Evolutionary conservation across 2,888 invertebrate genomes (phyloP).

Genomic region (Eristalis pertinax): DNA sequence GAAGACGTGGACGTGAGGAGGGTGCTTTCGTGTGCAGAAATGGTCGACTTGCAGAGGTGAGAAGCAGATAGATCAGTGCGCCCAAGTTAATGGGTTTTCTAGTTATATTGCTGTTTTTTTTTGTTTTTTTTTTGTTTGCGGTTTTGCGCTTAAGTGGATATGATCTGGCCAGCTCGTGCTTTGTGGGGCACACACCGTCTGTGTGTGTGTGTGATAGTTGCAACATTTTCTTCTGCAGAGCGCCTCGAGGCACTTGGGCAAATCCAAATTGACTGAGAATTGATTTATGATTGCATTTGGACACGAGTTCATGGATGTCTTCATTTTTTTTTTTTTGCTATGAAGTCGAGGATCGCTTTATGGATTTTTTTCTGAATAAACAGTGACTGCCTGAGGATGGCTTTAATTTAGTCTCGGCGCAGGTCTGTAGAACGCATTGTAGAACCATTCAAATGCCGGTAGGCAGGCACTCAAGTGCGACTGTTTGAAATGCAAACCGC

Average conservation of each 20-base stretch:
- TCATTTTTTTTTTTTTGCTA: too few species aligned
- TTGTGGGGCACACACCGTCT: not conserved
- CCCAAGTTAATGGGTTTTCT: slow-evolving; percentile 58
- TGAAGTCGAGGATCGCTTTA: too few species aligned
- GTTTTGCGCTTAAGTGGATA: slow-evolving; percentile 37
- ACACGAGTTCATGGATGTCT: too few species aligned
- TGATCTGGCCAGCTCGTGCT: slow-evolving; percentile 35
- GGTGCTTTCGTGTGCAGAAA: not conserved
- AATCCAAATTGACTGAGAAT: not conserved
- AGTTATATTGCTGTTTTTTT: slow-evolving; percentile 1
- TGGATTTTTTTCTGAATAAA: too few species aligned
- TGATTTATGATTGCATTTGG: not conserved
- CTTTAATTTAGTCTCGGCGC: too few species aligned
- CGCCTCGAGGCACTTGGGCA: not conserved
- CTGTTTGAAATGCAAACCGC: not conserved
- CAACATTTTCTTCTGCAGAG: not conserved
- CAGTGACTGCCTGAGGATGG: too few species aligned
- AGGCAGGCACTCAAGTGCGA: too few species aligned
- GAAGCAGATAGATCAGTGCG: slow-evolving; percentile 51
- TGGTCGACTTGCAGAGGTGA: slow-evolving; percentile 40
- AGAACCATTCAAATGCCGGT: not conserved
- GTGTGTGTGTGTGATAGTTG: not conserved
- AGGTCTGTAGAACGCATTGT: too few species aligned
- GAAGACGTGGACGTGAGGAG: not conserved
- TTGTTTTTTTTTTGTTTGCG: slow-evolving; percentile 4